Conservation (phyloP, 2,113 vertebrate genomes). For the Phylloscopus trochilus region DNA sequence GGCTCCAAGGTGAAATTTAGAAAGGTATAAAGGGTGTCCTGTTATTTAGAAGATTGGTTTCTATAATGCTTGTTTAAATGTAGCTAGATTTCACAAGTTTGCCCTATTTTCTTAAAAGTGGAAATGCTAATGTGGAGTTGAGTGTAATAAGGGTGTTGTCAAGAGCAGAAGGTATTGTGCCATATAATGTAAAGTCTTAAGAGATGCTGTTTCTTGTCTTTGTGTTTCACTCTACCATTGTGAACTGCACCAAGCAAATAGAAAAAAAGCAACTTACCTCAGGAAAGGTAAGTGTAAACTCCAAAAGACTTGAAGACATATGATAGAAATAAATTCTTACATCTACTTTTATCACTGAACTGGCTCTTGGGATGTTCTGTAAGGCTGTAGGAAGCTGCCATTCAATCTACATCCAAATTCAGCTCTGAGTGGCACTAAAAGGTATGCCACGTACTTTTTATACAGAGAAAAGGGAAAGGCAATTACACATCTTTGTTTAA, state of each 20-base stretch:
- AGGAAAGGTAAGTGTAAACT: neutral
- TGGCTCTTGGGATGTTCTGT: neutral
- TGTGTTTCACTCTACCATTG: neutral
- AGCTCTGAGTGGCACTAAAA: neutral
- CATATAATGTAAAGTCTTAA: neutral
- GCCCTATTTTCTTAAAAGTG: neutral
- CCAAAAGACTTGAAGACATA: neutral
- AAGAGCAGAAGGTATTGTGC: neutral
- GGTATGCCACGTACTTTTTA: fast-evolving
- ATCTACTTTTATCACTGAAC: neutral
- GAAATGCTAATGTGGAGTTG: neutral
- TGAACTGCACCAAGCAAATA: neutral
- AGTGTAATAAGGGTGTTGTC: neutral
- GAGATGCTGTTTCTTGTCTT: neutral
- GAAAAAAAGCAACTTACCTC: neutral
- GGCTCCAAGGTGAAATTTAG: neutral
- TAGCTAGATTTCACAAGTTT: neutral
- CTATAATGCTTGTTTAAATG: neutral
- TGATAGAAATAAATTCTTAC: neutral
- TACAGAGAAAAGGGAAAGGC: neutral
- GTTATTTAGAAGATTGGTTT: neutral
- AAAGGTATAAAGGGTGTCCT: neutral
- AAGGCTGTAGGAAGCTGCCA: neutral
- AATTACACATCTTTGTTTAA: neutral
- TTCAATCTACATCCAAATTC: neutral